phyloP scores from a whole-genome alignment of 2,797 vertebrate genomes.

The Botia almorhae region DNA sequence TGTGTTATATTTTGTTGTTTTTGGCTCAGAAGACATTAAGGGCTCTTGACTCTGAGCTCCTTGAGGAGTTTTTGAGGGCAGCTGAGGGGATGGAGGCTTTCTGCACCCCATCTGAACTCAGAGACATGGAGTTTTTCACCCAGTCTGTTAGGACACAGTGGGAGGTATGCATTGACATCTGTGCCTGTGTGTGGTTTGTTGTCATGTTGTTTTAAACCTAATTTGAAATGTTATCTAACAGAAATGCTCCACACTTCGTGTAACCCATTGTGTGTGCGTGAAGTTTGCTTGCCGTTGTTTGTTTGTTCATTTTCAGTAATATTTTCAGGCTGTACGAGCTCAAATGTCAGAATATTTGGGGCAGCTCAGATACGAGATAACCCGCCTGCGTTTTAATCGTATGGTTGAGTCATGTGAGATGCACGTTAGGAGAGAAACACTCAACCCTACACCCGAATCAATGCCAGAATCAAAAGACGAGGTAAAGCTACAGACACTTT shows the following conservation, averaged over 20 bases:
- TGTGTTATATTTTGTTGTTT: background rate
- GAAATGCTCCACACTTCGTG: conserved; percentile 2
- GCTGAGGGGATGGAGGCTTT: conserved; percentile 85
- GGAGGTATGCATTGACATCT: conserved; percentile 82
- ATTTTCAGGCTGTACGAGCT: conserved; percentile 75
- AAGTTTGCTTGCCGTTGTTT: conserved; percentile 32
- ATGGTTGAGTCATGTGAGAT: conserved; percentile 80
- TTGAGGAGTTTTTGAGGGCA: conserved; percentile 88
- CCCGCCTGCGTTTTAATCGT: conserved; percentile 79
- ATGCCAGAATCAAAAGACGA: conserved; percentile 75
- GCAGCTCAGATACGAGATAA: conserved; percentile 78
- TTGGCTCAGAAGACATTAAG: conserved; percentile 79
- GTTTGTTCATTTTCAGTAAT: conserved; percentile 40
- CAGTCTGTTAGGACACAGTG: conserved; percentile 83
- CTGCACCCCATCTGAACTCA: conserved; percentile 77
- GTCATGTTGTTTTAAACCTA: background rate
- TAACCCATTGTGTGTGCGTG: conserved; percentile 5
- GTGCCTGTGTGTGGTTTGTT: conserved; percentile 2
- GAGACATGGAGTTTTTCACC: conserved; percentile 83
- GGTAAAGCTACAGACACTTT: conserved; percentile 73
- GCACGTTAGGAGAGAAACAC: conserved; percentile 78
- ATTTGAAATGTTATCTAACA: background rate
- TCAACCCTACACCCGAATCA: conserved; percentile 60
- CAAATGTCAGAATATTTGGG: conserved; percentile 79
- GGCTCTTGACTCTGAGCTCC: conserved; percentile 79